Conservation (phyloP, 2,888 invertebrate genomes). For the Lutraria lutraria region DNA sequence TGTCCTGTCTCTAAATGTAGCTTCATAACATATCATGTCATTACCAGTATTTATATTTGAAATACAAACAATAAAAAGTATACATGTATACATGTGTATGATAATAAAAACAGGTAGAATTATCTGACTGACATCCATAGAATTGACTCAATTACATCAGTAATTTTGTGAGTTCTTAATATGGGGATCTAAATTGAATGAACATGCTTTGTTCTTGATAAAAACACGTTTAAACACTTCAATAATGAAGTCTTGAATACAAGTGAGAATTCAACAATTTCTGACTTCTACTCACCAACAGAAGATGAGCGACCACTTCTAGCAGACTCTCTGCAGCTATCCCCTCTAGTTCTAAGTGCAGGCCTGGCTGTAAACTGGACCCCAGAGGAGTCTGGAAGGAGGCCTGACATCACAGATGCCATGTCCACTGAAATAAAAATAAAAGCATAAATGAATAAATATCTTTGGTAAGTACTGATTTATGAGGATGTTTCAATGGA, state of each 20-base stretch:
- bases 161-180: too few species aligned
- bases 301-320: conserved; percentile 72
- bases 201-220: too few species aligned
- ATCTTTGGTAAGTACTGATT: neutral
- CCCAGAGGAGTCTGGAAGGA: conserved; percentile 79
- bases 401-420: conserved; percentile 74
- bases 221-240: too few species aligned
- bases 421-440: conserved; percentile 54
- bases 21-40: too few species aligned
- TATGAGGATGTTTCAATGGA: neutral
- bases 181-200: too few species aligned
- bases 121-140: too few species aligned
- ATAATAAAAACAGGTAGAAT: too few species aligned
- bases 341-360: conserved; percentile 75
- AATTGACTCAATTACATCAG: too few species aligned
- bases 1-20: too few species aligned
- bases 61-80: too few species aligned
- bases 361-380: conserved; percentile 81
- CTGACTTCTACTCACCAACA: conserved; percentile 68
- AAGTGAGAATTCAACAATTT: neutral
- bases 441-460: neutral
- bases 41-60: too few species aligned
- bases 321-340: conserved; percentile 53
- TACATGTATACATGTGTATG: too few species aligned
- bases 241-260: neutral